Conservation (phyloP, 1,140 invertebrate species). For the Chelonus insularis region DNA sequence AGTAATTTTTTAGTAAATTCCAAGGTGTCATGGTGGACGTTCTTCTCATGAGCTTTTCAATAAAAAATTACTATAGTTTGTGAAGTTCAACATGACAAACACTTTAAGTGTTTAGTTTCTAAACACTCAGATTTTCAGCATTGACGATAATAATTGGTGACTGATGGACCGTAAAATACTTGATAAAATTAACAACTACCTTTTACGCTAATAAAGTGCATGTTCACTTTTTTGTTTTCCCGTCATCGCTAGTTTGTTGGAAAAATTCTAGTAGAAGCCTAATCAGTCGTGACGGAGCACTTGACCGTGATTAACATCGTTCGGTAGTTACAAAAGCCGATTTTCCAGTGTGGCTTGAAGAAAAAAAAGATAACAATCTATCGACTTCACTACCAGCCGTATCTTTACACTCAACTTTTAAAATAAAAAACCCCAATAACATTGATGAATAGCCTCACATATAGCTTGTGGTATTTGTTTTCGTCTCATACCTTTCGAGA, state of each 20-base stretch:
- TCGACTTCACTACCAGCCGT: not conserved
- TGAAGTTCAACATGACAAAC: no score
- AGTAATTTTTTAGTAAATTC: no score
- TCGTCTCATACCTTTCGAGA: not conserved
- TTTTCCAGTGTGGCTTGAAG: constrained; percentile 4
- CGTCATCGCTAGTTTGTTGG: not conserved
- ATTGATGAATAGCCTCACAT: not conserved
- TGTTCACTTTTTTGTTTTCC: not conserved
- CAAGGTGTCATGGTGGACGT: no score
- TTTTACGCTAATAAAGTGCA: no score
- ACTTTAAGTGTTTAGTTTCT: no score
- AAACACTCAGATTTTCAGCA: no score
- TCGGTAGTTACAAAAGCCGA: not conserved
- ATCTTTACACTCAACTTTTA: not conserved
- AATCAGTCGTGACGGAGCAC: constrained; percentile 26
- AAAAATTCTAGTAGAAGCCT: constrained; percentile 11
- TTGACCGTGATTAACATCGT: constrained; percentile 28
- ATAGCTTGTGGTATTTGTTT: not conserved
- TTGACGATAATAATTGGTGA: no score
- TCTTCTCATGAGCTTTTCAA: no score
- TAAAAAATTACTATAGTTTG: no score
- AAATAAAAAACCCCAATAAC: not conserved
- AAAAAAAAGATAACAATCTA: not conserved
- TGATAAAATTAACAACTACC: no score
- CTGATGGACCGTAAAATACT: no score